Percentiles rank a stretch among this genome's conserved stretches.
Evolutionary conservation across 2,797 vertebrate genomes (phyloP).

Genomic region (Dendrocincla fuliginosa): DNA sequence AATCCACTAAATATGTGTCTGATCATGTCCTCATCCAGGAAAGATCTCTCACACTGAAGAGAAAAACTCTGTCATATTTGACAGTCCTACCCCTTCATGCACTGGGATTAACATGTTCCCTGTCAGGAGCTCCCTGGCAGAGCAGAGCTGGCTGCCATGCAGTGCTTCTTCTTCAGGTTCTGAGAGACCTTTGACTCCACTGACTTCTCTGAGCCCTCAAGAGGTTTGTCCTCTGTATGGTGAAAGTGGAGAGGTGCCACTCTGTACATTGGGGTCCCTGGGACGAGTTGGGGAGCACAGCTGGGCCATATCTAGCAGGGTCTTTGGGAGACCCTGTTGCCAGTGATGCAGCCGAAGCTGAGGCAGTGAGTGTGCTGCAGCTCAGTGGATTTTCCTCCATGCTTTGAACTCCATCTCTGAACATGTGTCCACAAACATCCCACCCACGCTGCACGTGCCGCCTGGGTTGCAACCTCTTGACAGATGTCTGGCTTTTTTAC

Average conservation of each 20-base stretch:
- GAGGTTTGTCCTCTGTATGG: background rate
- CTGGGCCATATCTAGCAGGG: background rate
- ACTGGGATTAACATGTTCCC: background rate
- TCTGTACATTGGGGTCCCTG: background rate
- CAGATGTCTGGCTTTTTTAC: background rate
- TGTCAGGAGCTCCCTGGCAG: background rate
- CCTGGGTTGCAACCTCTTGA: background rate
- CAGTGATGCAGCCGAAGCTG: fast-evolving
- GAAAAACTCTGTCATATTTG: background rate
- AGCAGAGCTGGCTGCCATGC: background rate
- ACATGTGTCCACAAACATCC: background rate
- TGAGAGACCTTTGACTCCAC: background rate
- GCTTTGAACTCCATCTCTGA: background rate
- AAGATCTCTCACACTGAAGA: background rate
- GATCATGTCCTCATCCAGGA: background rate
- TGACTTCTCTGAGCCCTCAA: background rate
- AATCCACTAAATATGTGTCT: background rate
- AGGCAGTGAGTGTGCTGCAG: fast-evolving
- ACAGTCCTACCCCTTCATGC: background rate
- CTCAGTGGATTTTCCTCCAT: background rate
- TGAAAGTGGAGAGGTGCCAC: background rate
- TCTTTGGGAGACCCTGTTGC: background rate
- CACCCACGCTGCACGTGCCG: fast-evolving
- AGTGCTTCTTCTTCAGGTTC: too few relatives aligned
- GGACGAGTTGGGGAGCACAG: fast-evolving